These are phyloP conservation scores for Tamias sibiricus DNA, from an alignment of 2,113 vertebrate species.

Conservation along the genomic window DNA sequence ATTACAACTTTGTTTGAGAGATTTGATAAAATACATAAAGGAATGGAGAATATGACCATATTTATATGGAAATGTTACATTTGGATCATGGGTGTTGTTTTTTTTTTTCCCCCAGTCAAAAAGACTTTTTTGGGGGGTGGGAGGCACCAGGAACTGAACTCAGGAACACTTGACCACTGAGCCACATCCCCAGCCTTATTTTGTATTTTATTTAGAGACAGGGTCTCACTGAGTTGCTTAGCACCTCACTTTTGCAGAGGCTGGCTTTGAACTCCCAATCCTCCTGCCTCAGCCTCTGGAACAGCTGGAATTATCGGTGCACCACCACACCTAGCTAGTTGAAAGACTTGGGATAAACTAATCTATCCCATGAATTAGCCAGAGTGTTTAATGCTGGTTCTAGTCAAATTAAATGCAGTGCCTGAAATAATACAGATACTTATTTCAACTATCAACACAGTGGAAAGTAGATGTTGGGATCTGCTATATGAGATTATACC, in stretches of 20 bases:
- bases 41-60: not conserved
- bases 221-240: no score
- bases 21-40: not conserved
- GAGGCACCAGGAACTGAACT: no score
- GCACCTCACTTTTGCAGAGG: no score
- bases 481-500: not conserved
- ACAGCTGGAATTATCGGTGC: no score
- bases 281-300: no score
- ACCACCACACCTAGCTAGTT: no score
- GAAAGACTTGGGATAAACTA: not conserved
- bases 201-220: no score
- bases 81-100: not conserved
- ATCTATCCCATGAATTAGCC: not conserved
- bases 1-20: not conserved
- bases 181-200: no score
- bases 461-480: no score
- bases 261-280: no score
- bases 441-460: not conserved
- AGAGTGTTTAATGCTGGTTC: not conserved
- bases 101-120: not conserved
- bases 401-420: not conserved
- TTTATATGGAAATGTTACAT: slow-evolving; percentile 26
- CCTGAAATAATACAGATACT: not conserved
- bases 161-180: no score
- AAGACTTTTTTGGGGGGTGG: not conserved